Evolutionary conservation across 2,113 vertebrate species (phyloP).

Genomic region (Heptranchias perlo): DNA sequence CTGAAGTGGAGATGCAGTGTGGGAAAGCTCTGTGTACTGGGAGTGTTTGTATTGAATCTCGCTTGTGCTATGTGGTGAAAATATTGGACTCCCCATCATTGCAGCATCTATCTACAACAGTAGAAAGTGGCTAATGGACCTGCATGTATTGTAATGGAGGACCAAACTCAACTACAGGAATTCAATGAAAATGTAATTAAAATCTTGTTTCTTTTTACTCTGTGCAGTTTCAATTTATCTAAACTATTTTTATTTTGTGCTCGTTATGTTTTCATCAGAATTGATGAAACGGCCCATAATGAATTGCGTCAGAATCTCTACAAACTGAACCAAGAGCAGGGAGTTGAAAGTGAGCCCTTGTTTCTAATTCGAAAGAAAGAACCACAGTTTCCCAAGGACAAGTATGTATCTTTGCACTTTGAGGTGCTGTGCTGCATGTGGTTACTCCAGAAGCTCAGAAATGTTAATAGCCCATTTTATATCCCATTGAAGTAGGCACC

Average conservation of each 20-base stretch:
- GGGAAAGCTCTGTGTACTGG: background rate
- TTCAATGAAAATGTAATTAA: background rate
- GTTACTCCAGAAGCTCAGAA: no score
- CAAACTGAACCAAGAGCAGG: conserved; percentile 27
- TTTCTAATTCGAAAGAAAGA: conserved; percentile 28
- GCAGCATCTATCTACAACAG: background rate
- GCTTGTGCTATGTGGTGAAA: background rate
- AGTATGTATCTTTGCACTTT: conserved; percentile 44
- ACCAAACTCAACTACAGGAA: background rate
- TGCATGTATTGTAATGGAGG: background rate
- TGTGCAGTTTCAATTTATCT: background rate
- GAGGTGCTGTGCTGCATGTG: background rate
- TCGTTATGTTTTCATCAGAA: background rate
- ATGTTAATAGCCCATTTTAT: background rate
- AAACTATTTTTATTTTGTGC: background rate
- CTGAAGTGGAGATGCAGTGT: background rate
- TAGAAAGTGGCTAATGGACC: background rate
- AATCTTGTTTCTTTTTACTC: background rate
- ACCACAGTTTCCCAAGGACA: conserved; percentile 40
- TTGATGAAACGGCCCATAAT: background rate
- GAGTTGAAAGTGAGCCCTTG: conserved; percentile 12
- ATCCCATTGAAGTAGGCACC: background rate
- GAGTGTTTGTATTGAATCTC: background rate
- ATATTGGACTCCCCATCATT: background rate
- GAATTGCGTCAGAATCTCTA: conserved; percentile 23